A percentile compares a stretch with the other conserved stretches of the same genome.
Conservation (phyloP, 1,140 invertebrate genomes). For the Bradysia coprophila region DNA sequence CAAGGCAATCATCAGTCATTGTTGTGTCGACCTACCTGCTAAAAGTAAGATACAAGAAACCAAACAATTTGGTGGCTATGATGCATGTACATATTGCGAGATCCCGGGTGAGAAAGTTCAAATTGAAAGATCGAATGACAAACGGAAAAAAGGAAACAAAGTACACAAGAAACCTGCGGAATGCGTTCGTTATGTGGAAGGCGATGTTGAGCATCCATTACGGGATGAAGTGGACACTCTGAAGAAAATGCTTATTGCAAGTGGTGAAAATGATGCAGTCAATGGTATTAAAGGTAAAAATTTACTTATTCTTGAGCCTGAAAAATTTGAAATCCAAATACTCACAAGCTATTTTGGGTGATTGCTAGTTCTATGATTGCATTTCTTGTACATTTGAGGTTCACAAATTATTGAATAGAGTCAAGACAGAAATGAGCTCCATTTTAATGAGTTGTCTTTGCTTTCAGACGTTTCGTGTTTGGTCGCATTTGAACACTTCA, state of each 20-base stretch:
- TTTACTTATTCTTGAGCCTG: no score
- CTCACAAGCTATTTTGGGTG: no score
- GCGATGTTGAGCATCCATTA: neutral
- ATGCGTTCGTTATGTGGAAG: neutral
- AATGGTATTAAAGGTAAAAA: no score
- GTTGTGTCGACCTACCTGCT: neutral
- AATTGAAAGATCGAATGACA: no score
- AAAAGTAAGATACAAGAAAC: neutral
- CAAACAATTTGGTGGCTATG: neutral
- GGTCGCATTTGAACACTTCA: neutral
- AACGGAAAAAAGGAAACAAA: neutral
- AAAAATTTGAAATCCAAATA: no score
- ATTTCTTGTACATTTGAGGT: no score
- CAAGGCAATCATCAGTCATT: neutral
- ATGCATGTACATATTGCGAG: neutral
- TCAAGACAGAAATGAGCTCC: no score
- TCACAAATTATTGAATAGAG: no score
- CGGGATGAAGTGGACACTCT: neutral
- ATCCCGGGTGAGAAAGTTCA: no score
- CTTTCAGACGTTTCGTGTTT: no score
- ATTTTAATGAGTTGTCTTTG: no score
- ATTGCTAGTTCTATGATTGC: no score
- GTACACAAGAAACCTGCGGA: neutral
- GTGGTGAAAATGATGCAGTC: neutral
- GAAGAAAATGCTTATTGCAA: neutral